Evolutionary conservation across 37 sponge, comb jelly and placozoan species (phyloP), one percentile per base, ranked within the genome.

Genomic region (Ephydatia muelleri): DNA sequence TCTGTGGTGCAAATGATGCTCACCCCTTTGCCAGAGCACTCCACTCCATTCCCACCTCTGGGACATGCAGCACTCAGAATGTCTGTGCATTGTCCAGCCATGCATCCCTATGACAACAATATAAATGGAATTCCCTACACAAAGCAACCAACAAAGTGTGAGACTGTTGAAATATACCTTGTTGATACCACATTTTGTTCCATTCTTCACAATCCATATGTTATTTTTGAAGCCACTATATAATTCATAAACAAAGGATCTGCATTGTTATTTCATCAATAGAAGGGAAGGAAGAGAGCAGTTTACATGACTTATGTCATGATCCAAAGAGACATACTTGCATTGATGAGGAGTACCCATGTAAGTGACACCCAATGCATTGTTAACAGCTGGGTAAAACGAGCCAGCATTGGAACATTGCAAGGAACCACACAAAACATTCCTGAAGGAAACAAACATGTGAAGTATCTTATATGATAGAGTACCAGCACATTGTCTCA

Each of bases 11-110:
- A n/a, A 78, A 12, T 78, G 64, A 27, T 70, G 26, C 88, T 71
- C 71, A 88, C 88, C 36, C 88, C 92, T 73, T 87, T 91, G 0
- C 88, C 92, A 69, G 92, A 91, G 65, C 92, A 91, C 26, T 30
- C 11, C 65, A 33, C 72, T 19, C 80, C 84, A 40, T 91, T 91
- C 25, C 72, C 64, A 12, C 81, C 84, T 21, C n/a, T 39, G 25
- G 92, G 78, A 76, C 87, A 84, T 57, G 57, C 1, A 57, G 12
- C 1, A 11, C 14, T 57, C 16, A 19, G 57, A 57, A 57, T 57
- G 12, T 57, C 57, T 57, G 57, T 57, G 57, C 57, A 57, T 21
- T 57, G 57, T 57, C 57, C 57, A 57, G 57, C 12, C 9, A 57
- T 57, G 57, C 57, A 57, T 57, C 9, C 57, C 57, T 57, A 57